These are phyloP conservation scores for Corythornis cristatus DNA, from an alignment of 2,113 vertebrate species.

Conservation along the genomic window DNA sequence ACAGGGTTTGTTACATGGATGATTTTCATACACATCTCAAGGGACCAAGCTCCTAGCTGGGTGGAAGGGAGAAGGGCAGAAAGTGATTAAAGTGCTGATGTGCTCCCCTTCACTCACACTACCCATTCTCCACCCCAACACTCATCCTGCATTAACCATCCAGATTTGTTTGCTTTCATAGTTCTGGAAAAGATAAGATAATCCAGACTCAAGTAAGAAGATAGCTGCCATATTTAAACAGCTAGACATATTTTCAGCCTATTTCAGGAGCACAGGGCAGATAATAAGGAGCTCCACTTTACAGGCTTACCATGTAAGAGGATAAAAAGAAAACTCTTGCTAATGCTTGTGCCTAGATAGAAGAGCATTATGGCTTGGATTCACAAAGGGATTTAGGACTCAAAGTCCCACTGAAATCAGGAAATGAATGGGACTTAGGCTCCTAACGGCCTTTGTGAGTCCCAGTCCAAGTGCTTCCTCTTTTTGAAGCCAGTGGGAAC, in stretches of 20 bases:
- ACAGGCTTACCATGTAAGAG: conserved; percentile 63
- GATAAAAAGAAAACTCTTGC: conserved; percentile 59
- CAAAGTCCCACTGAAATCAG: conserved; percentile 55
- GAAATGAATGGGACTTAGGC: conserved; percentile 56
- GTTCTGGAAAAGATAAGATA: conserved; percentile 1
- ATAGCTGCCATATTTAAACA: conserved; percentile 39
- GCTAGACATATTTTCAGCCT: conserved; percentile 39
- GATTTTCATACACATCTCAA: neutral
- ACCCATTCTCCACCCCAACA: neutral
- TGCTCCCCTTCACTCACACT: neutral
- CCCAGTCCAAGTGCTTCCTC: neutral
- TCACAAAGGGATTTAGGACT: conserved; percentile 63
- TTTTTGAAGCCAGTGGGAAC: conserved; percentile 49
- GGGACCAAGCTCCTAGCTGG: neutral
- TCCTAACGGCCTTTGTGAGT: conserved; percentile 25
- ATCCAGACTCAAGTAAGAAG: neutral
- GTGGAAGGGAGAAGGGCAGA: neutral
- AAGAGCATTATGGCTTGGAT: conserved; percentile 49
- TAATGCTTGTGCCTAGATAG: conserved; percentile 57
- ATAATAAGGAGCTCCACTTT: conserved; percentile 50
- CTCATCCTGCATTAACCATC: neutral
- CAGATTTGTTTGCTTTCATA: neutral
- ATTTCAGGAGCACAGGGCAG: conserved; percentile 41
- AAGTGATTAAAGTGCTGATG: neutral
- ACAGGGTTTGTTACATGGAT: neutral